Evolutionary conservation across 2,113 vertebrate genomes (phyloP).

Genomic region (Hippoglossus stenolepis): DNA sequence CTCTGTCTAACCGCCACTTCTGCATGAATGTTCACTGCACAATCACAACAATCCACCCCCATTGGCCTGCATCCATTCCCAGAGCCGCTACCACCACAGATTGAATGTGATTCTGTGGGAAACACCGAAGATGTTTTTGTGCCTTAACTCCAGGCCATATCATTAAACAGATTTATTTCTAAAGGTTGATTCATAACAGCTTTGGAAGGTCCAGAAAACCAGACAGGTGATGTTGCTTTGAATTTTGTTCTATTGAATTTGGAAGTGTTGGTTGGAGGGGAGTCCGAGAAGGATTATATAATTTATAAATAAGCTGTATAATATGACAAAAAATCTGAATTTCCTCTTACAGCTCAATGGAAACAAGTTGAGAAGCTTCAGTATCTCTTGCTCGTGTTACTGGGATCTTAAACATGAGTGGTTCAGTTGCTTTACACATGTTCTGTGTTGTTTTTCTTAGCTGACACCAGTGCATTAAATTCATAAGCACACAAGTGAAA

Average conservation of each 20-base stretch:
- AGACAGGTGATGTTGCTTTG: too few species aligned
- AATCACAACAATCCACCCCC: neutral
- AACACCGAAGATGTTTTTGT: neutral
- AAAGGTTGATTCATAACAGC: too few species aligned
- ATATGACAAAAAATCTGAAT: neutral
- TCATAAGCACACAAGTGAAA: constrained; percentile 40
- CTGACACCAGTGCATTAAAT: constrained; percentile 45
- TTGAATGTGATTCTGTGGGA: too few species aligned
- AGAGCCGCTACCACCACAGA: too few species aligned
- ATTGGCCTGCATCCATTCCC: neutral
- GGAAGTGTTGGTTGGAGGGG: too few species aligned
- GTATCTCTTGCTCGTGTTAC: neutral
- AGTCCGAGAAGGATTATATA: neutral
- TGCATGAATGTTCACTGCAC: neutral
- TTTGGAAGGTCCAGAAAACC: too few species aligned
- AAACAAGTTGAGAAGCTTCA: neutral
- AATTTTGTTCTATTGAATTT: too few species aligned
- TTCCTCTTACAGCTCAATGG: neutral
- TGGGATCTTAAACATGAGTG: constrained; percentile 9
- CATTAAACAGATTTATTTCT: too few species aligned
- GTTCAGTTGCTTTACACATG: constrained; percentile 31
- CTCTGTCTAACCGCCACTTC: neutral
- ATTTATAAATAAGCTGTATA: neutral
- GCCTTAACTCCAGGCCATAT: neutral
- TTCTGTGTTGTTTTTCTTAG: constrained; percentile 30